A percentile compares a stretch with the other conserved stretches of the same genome.
phyloP scores from a whole-genome alignment of 2,797 vertebrate species.

The Sylvilagus floridanus region DNA sequence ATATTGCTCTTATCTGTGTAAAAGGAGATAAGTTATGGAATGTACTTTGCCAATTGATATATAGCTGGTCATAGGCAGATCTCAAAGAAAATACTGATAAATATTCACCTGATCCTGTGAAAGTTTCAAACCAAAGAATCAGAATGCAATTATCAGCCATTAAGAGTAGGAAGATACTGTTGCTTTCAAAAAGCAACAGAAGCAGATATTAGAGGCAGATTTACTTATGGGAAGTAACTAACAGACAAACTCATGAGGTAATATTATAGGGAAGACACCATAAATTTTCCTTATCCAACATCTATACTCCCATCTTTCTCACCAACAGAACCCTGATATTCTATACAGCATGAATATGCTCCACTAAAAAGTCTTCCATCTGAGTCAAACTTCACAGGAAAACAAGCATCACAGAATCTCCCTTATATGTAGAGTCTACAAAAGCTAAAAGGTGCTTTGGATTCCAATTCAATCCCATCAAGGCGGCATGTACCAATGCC shows the following conservation, averaged over 20 bases:
- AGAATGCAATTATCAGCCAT: neutral
- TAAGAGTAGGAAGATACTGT: neutral
- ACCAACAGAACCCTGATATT: neutral
- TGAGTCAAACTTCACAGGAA: neutral
- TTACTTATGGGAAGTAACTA: neutral
- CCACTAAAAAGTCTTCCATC: neutral
- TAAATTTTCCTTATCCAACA: neutral
- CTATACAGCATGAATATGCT: neutral
- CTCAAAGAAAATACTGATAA: neutral
- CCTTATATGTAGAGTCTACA: too few species aligned
- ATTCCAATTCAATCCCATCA: too few species aligned
- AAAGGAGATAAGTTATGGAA: neutral
- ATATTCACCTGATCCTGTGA: neutral
- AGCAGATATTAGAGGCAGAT: neutral
- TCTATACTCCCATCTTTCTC: neutral
- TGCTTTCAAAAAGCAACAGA: neutral
- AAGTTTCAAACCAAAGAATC: neutral
- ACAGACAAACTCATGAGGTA: neutral
- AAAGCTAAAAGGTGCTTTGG: too few species aligned
- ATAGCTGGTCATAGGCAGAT: neutral
- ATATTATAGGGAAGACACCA: neutral
- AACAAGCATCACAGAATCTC: too few species aligned
- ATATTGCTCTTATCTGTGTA: neutral
- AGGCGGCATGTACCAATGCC: too few species aligned
- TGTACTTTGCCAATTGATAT: neutral